These are phyloP conservation scores for Amiota mariae DNA, from an alignment of 2,888 invertebrate genomes.

Conservation along the genomic window DNA sequence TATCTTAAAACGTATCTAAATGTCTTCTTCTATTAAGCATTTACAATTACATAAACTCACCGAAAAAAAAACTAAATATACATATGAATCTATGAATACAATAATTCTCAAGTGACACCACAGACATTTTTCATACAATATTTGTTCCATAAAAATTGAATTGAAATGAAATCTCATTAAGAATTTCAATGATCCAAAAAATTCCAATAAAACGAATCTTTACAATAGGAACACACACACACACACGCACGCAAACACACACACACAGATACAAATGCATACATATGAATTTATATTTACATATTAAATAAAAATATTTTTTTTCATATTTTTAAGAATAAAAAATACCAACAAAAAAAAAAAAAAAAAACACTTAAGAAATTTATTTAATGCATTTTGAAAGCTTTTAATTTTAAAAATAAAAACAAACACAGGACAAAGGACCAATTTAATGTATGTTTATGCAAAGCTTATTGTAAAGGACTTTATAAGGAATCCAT, in stretches of 20 bases:
- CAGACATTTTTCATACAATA: not conserved
- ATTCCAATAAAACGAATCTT: conserved; percentile 47
- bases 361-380: not conserved
- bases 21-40: too few species aligned
- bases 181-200: conserved; percentile 9
- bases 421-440: not conserved
- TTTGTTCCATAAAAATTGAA: not conserved
- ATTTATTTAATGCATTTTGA: not conserved
- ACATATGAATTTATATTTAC: conserved; percentile 19
- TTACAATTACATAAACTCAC: too few species aligned
- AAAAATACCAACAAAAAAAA: conserved; percentile 16
- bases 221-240: conserved; percentile 31
- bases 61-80: too few species aligned
- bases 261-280: not conserved
- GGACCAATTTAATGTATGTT: not conserved
- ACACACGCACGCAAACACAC: conserved; percentile 6
- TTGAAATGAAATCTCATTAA: not conserved
- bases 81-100: too few species aligned
- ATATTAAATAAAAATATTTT: conserved; percentile 11
- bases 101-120: too few species aligned
- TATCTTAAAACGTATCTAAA: too few species aligned
- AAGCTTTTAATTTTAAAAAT: not conserved
- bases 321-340: not conserved
- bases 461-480: not conserved
- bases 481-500: not conserved